Base-by-base conservation (phyloP, 2,888 invertebrate genomes). In the Latheticus oryzae region DNA sequence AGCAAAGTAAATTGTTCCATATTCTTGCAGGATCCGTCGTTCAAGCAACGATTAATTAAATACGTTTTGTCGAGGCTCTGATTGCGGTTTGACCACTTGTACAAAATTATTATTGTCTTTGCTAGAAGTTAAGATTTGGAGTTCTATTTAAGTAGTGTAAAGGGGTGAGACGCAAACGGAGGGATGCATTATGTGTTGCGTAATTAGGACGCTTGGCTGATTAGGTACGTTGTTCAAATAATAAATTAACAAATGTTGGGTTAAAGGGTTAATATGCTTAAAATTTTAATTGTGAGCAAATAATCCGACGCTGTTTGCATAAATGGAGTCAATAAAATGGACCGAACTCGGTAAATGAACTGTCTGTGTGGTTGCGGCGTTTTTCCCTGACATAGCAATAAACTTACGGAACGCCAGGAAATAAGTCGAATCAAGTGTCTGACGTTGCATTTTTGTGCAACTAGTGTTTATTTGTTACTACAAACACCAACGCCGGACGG, bases 271-370 rank as follows among this genome's bases (percentile, higher is more conserved):
- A 79, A 77, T 73, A 74, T 75, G 78, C 78, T 76, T 78, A 75
- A 76, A 77, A 78, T 79, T 79, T 79, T 79, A 79, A 79, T 79
- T 78, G 78, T 78, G 79, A 78, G 74, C 78, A 79, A 79, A 79
- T 78, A 78, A 70, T 69, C 65, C 66, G 57, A 42, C 26, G 53
- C 58, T 73, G 68, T 73, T 73, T 73, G 69, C 67, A 68, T 64
- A 69, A 51, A 66, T 63, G 68, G 65, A 66, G 68, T 69, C 69
- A 68, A 71, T 73, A 71, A 67, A 66, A 66, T 66, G 28, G 66
- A 63, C 62, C 59, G 58, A 62, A 58, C 58, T 61, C 54, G 58
- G 69, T 70, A 70, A 72, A 72, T 64, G 71, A 71, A 71, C 71
- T 47, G 58, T 58, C 52, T 48, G 43, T 40, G 35, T 43, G 38